Base-by-base conservation (phyloP, 2,888 invertebrate species). In the Coenonympha glycerion region DNA sequence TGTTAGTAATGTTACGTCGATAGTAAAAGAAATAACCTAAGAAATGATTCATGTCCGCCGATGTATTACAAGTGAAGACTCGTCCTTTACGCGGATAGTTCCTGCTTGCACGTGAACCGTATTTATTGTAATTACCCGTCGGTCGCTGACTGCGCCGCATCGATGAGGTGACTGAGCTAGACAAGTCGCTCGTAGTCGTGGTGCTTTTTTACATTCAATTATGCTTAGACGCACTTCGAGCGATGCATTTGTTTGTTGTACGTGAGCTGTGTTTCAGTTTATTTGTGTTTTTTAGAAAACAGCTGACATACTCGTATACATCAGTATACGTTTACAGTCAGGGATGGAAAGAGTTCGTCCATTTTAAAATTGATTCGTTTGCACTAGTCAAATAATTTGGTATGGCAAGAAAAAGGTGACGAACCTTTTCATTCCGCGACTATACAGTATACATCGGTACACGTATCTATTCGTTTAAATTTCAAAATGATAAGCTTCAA, bases 91-190 rank as follows among this genome's bases (percentile, higher is more conserved):
- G 59, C 50, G 60, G 65, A 68, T 66, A 64, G 71, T 69, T 76
- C 77, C 74, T 74, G 76, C 67, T 72, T 69, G 73, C 72, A 76
- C 76, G 77, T 74, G 76, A 74, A 73, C 76, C 66, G 73, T 77
- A 76, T 77, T 82, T 83, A 83, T 80, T 77, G 75, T 81, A 84
- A 84, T 84, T 81, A 83, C 74, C 68, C 69, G 68, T 67, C 69
- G 73, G 66, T 63, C 70, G 67, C 68, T 71, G 71, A 70, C 63
- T 73, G 65, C 65, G 62, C 65, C 65, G 54, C 55, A 69, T 71
- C 69, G 71, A 72, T 68, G 68, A 65, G 66, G 68, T 73, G 49
- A 52, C 52, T 49, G 55, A 49, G 49, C 55, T 45, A 57, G 55
- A 57, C 55, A 51, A 55, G 55, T 53, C 45, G 42, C 46, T 46